These are phyloP conservation scores for Actenoides lindsayi DNA, from an alignment of 2,113 vertebrate genomes.

Conservation along the genomic window DNA sequence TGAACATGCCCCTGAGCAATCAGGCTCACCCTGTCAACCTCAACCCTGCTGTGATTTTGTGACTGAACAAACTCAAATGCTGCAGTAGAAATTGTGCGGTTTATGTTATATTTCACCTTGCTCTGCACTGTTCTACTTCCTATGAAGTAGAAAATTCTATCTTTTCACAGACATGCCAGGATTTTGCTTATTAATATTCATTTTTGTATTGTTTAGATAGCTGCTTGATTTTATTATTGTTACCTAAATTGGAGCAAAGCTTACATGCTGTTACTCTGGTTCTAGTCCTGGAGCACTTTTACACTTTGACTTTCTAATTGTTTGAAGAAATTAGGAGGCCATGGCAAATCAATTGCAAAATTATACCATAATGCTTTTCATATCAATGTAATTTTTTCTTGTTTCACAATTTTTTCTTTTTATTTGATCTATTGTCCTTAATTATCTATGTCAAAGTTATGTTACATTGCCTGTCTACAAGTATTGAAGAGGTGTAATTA, in stretches of 20 bases:
- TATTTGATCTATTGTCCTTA: background rate
- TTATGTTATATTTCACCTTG: background rate
- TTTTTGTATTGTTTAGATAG: background rate
- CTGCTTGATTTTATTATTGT: background rate
- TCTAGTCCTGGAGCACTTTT: background rate
- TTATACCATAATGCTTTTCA: background rate
- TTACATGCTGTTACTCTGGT: background rate
- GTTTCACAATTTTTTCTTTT: background rate
- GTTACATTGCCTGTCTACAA: background rate
- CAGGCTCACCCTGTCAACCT: background rate
- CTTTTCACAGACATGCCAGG: background rate
- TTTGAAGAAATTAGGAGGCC: background rate
- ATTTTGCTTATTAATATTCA: background rate
- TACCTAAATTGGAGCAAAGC: background rate
- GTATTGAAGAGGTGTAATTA: background rate
- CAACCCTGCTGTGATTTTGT: background rate
- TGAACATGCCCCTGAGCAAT: background rate
- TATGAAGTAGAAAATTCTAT: background rate
- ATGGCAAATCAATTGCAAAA: background rate
- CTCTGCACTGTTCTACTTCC: background rate
- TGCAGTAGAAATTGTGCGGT: background rate
- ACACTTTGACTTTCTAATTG: background rate
- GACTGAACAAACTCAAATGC: background rate
- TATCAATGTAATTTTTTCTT: background rate
- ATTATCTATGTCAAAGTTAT: background rate